These are phyloP conservation scores for Eumeta japonica DNA, from an alignment of 1,140 invertebrate species.

Conservation along the genomic window DNA sequence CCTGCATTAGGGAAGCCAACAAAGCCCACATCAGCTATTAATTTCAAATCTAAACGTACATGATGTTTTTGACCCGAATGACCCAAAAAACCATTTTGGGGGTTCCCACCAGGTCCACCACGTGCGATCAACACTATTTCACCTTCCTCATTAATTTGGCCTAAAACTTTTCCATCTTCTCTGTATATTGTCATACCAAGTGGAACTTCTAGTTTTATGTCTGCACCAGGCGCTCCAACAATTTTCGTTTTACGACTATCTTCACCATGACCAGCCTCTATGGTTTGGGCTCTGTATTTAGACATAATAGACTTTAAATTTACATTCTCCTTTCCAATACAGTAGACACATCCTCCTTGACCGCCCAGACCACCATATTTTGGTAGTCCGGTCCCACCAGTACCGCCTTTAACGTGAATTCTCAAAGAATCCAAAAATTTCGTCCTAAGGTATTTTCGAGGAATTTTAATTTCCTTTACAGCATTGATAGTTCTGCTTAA, in stretches of 20 bases:
- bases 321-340: constrained; percentile 65
- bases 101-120: constrained; percentile 75
- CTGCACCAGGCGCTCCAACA: constrained; percentile 69
- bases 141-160: constrained; percentile 72
- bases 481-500: constrained; percentile 25
- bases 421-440: constrained; percentile 74
- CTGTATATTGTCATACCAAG: constrained; percentile 73
- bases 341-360: constrained; percentile 78
- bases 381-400: constrained; percentile 72
- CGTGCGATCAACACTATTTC: constrained; percentile 68
- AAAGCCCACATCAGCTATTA: constrained; percentile 88
- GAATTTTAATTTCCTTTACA: constrained; percentile 33
- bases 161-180: constrained; percentile 64
- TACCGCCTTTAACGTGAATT: constrained; percentile 72
- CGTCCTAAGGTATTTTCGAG: constrained; percentile 33
- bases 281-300: constrained; percentile 58
- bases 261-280: constrained; percentile 65
- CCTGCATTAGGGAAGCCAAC: constrained; percentile 95
- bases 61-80: constrained; percentile 66
- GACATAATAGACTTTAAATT: constrained; percentile 60
- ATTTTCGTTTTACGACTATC: constrained; percentile 73
- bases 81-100: constrained; percentile 71
- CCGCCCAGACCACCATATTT: constrained; percentile 83
- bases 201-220: constrained; percentile 74
- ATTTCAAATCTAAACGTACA: constrained; percentile 78